Base-by-base conservation (phyloP, 2,797 vertebrate genomes). In the Lagorchestes hirsutus region DNA sequence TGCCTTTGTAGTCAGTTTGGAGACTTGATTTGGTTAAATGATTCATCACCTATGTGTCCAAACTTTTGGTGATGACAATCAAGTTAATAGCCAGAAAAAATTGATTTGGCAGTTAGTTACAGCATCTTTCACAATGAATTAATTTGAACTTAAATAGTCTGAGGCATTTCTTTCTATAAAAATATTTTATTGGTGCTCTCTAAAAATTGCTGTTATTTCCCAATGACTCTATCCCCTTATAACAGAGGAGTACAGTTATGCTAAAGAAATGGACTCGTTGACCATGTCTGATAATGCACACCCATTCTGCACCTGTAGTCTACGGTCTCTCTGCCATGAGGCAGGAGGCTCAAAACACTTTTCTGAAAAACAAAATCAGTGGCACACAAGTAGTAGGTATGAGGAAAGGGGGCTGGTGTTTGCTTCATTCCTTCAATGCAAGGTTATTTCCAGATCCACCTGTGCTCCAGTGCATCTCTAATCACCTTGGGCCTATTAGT, bases 71-170 rank as follows among this genome's bases (percentile, higher is more conserved):
- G 67, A 82, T 82, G 55, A 2, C 18, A 93, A 16, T 55, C 4
- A 24, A 55, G 58, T 96, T 74, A 58, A 54, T 58, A 93, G 12
- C 13, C 34, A 10, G 90, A 54, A 96, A 97, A 93, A 3, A 2
- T 27, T 55, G 90, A 92, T 90, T 90, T 16, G 29, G 54, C 54
- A 90, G 54, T 10, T 16, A 82, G 67, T 18, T 40, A 40, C n/a
- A 40, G n/a, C 6, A 40, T 82, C 67, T 40, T 82, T 24, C n/a
- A 40, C 18, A 24, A 46, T 24, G 67, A 82, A 82, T 46, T 46
- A 24, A 24, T 82, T 40, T 82, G 67, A 82, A 46, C 13, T 67
- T 59, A 59, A 34, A 62, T 74, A 74, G 16, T 74, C 62, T 74
- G 6, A 40, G 34, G 62, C n/a, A 74, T 14, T 82, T 82, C 67